Base-by-base conservation (phyloP, 1,140 invertebrate species). In the Tetragnatha versicolor region DNA sequence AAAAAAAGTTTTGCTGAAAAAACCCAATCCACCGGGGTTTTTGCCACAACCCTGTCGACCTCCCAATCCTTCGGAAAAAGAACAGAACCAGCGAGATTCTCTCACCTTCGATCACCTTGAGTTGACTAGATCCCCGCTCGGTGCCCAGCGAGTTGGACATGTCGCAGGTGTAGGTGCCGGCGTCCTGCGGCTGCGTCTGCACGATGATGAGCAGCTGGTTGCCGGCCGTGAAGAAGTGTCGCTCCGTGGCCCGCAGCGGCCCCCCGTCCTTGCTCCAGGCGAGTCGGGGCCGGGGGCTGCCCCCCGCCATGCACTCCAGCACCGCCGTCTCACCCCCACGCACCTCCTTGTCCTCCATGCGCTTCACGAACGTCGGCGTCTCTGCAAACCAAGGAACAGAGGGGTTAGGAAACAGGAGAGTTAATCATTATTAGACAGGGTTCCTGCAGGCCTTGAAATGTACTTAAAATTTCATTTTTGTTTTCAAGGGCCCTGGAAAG, bases 181-280 rank as follows among this genome's bases (percentile, higher is more conserved):
- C 91, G 87, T 98, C 96, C 51, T 87, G 88, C 2, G 88, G 84
- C 80, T 91, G 87, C 2, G 92, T 92, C 82, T 93, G 91, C 22
- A 94, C 91, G 80, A 97, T 96, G 33, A 97, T 91, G 33, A 98
- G 86, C 22, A 97, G 85, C 84, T 96, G 94, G 87, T 94, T 91
- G 85, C 93, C 92, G 35, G 91, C 91, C 0, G 93, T 93, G 76
- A 96, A 93, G 84, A 93, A 95, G 84, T 93, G 90, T 0, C 94
- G 88, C 53, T 93, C 90, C 0, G 92, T 91, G 33, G 88, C 86
- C 51, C 83, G 80, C 25, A 97, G 87, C 1, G 90, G 88, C 68
- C 89, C 88, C 29, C 91, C 92, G 86, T 97, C 92, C 88, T 97
- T 97, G 17, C 89, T 89, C 96, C 96, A 98, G 12, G 89, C 90